These are phyloP conservation scores for Rynchops niger DNA, from an alignment of 2,113 vertebrate genomes.

Conservation along the genomic window DNA sequence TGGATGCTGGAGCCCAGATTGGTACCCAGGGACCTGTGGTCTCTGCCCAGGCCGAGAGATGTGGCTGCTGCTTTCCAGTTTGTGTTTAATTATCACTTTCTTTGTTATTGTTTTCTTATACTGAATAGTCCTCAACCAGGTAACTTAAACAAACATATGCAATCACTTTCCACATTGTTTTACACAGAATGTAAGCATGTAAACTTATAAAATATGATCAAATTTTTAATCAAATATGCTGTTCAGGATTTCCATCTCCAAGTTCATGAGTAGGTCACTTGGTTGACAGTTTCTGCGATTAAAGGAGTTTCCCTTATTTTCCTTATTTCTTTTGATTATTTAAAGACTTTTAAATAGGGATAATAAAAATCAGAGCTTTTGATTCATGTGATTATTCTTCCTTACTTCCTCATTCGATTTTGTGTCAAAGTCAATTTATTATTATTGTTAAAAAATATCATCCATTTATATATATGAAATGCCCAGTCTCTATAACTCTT, in stretches of 20 bases:
- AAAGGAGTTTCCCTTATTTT: not conserved
- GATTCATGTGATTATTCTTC: not conserved
- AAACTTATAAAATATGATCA: not conserved
- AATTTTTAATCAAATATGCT: not conserved
- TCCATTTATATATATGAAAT: not conserved
- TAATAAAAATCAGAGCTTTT: not conserved
- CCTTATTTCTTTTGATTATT: not conserved
- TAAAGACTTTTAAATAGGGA: not conserved
- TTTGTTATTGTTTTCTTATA: not conserved
- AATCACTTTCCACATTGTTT: not conserved
- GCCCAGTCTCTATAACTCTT: not conserved
- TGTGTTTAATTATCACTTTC: not conserved
- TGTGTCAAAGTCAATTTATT: not conserved
- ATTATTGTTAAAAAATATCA: not conserved
- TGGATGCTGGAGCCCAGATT: not conserved
- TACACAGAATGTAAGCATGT: not conserved
- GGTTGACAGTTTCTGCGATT: not conserved
- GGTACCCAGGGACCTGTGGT: not conserved
- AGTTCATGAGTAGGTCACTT: not conserved
- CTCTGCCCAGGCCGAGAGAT: not conserved
- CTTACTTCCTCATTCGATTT: not conserved
- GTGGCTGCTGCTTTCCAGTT: not conserved
- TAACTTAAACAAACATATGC: not conserved
- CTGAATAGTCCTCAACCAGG: not conserved
- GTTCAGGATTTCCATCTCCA: not conserved